Percentiles rank a stretch among this genome's conserved stretches.
Evolutionary conservation across 2,888 invertebrate species (phyloP).

Genomic region (Melieria picta): DNA sequence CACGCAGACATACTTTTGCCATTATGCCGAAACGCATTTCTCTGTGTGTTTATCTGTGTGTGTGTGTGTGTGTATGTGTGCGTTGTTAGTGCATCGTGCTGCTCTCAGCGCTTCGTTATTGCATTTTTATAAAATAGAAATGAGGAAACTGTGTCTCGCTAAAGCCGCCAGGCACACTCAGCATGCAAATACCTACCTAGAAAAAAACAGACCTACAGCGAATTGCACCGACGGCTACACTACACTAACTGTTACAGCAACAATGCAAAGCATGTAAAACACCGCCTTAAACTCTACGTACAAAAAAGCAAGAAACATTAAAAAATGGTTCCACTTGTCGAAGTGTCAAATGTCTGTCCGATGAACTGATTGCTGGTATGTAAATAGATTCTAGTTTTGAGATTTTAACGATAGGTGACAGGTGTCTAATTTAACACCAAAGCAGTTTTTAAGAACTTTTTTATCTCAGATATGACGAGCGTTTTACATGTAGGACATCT

Average conservation of each 20-base stretch:
- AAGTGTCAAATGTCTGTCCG: neutral
- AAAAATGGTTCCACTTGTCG: neutral
- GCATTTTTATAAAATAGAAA: conserved; percentile 33
- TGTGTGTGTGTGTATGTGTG: neutral
- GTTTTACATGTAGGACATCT: too few species aligned
- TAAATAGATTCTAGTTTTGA: too few species aligned
- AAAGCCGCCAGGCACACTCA: conserved; percentile 36
- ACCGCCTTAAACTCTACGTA: conserved; percentile 2
- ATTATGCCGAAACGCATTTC: neutral
- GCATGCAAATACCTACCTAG: neutral
- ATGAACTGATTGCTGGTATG: too few species aligned
- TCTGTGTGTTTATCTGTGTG: neutral
- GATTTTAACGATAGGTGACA: too few species aligned
- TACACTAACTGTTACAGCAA: neutral
- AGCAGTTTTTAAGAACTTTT: too few species aligned
- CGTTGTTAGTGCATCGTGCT: neutral
- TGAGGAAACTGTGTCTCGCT: conserved; percentile 43
- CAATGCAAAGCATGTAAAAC: neutral
- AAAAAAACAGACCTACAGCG: neutral
- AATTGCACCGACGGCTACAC: neutral
- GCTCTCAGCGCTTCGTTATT: conserved; percentile 20
- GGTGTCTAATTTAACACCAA: too few species aligned
- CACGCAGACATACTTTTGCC: neutral
- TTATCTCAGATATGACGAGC: too few species aligned
- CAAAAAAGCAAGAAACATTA: neutral